Evolutionary conservation across 2,113 vertebrate genomes (phyloP).

Genomic region (Chrysemys picta): DNA sequence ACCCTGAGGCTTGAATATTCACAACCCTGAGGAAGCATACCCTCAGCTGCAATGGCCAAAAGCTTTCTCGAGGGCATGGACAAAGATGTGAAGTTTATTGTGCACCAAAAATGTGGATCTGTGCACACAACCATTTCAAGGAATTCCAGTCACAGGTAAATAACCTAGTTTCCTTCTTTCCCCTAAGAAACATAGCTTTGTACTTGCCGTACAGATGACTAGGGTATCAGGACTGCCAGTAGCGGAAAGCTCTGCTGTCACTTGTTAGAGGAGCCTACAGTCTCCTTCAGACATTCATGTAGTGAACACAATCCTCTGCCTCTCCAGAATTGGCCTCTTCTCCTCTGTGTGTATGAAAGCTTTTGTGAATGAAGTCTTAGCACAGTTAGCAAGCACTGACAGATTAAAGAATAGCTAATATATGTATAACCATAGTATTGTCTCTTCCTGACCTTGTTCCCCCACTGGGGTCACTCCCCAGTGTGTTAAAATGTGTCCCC

Average conservation of each 20-base stretch:
- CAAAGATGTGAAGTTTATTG: neutral
- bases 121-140: accelerated
- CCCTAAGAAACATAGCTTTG: neutral
- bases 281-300: neutral
- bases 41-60: neutral
- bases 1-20: neutral
- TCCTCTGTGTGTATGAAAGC: neutral
- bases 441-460: neutral
- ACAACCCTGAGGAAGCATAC: neutral
- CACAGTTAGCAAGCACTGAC: neutral
- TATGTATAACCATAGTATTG: too few relatives aligned
- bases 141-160: neutral
- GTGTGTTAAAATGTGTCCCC: neutral
- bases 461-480: neutral
- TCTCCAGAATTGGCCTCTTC: neutral
- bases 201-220: neutral
- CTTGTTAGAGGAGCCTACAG: neutral
- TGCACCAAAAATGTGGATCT: neutral
- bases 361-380: neutral
- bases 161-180: neutral
- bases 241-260: neutral
- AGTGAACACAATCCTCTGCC: neutral
- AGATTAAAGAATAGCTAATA: neutral
- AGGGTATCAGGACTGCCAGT: neutral
- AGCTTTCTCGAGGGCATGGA: neutral